Evolutionary conservation across 92 coral and sea anemone genomes (phyloP), one percentile per base, ranked within the genome.

Genomic region (Epizoanthus ramosus): DNA sequence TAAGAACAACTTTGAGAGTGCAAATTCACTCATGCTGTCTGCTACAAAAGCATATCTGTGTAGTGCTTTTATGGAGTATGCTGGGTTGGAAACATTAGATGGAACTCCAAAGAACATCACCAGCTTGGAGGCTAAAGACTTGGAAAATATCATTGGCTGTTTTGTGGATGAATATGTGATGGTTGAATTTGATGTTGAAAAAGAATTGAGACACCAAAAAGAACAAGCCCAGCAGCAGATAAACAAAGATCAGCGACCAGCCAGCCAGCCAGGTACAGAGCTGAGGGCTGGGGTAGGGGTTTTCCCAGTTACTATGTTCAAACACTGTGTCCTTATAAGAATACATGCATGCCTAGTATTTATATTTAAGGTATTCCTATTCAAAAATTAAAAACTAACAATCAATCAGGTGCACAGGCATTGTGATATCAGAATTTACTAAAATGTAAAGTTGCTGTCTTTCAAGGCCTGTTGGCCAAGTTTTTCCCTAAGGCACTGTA

Each of bases 91-190:
- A 16, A 12, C 68, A 14, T 75, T 85, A 35, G 73, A 89, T 69
- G 87, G 83, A 13, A 70, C 52, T 8, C 85, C 89, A 28, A 39
- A 66, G 16, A 77, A 85, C 25, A 63, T 53, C 17, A 70, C 76
- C 56, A 71, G 43, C 33, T 64, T 67, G 58, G 80, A 72, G 18
- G 65, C 83, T n/a, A 83, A 74, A 47, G 86, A 63, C 58, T 24
- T 89, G 31, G 65, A 64, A 14, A 81, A 74, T 3, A 50, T 74
- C 64, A 61, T 85, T 66, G 86, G 86, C 5, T 21, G 56, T n/a
- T 89, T 89, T 85, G 89, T 89, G 14, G 84, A 89, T 39, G 80
- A 89, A 52, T 89, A 85, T 74, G 84, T 89, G 0, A 74, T 89
- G 87, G 87, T 74, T 19, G 89, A 89, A 57, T 85, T 73, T 80